phyloP scores from a whole-genome alignment of 2,888 invertebrate genomes.

The Melangyna quadrimaculata region DNA sequence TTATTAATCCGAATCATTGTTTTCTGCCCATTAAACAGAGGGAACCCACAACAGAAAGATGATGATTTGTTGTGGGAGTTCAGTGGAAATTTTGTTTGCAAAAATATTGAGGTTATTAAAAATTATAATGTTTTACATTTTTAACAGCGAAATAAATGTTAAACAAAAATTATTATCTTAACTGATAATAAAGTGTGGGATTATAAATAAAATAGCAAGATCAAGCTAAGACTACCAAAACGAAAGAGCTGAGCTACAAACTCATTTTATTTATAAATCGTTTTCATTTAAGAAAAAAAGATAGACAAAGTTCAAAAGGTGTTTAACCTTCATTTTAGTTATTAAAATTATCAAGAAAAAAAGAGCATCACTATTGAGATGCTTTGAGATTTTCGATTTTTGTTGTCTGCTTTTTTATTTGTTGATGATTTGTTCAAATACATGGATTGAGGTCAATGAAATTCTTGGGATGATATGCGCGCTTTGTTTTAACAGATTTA shows the following conservation, averaged over 20 bases:
- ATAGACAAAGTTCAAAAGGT: conserved; percentile 15
- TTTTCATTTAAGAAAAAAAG: background rate
- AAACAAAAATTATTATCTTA: background rate
- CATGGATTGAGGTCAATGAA: conserved; percentile 41
- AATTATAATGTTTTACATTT: background rate
- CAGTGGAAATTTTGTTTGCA: background rate
- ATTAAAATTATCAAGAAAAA: background rate
- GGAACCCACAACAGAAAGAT: background rate
- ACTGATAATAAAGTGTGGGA: background rate
- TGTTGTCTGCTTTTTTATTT: background rate
- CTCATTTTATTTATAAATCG: background rate
- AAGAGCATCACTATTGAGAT: background rate
- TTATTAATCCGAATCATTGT: conserved; percentile 31
- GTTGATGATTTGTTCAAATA: background rate
- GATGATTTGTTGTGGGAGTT: conserved; percentile 28
- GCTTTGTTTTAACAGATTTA: conserved; percentile 8
- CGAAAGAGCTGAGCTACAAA: conserved; percentile 28
- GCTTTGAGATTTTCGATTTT: background rate
- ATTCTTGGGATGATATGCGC: conserved; percentile 12
- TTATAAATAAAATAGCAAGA: background rate
- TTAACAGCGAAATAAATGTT: background rate
- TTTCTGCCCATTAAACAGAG: conserved; percentile 7
- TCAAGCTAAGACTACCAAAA: background rate
- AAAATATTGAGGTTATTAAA: background rate
- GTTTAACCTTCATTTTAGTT: conserved; percentile 14